phyloP scores from a whole-genome alignment of 2,888 invertebrate species.

The Aleiodes leptofemur region DNA sequence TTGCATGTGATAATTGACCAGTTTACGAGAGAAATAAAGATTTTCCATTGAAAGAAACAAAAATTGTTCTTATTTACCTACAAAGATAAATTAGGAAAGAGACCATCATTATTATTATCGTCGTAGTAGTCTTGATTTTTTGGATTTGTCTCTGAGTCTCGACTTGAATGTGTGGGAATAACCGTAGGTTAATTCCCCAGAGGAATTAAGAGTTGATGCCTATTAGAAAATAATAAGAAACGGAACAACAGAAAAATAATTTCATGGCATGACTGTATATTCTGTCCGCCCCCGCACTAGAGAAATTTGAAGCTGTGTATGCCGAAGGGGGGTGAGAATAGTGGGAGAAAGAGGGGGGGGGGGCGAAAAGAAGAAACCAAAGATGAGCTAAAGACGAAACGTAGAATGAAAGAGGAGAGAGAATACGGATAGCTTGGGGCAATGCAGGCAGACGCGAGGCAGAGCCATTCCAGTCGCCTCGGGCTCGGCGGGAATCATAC shows the following conservation, averaged over 20 bases:
- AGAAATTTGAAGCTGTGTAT: conserved; percentile 22
- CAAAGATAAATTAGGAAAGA: neutral
- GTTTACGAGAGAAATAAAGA: neutral
- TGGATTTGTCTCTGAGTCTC: no score
- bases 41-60: neutral
- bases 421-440: conserved; percentile 61
- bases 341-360: neutral
- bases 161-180: no score
- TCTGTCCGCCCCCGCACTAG: conserved; percentile 1
- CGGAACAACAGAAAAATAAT: neutral
- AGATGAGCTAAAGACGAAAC: conserved; percentile 35
- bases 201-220: no score
- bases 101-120: conserved; percentile 1
- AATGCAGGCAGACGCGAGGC: conserved; percentile 69
- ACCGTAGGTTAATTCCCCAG: conserved; percentile 32
- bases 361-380: neutral
- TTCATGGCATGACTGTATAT: no score
- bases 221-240: no score
- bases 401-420: conserved; percentile 39
- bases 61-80: neutral
- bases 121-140: no score
- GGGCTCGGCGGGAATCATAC: conserved; percentile 66
- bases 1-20: neutral
- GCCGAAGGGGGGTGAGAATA: conserved; percentile 21
- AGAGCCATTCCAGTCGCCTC: conserved; percentile 68